phyloP scores from a whole-genome alignment of 2,888 invertebrate genomes.

The Agrenia bidenticulata region DNA sequence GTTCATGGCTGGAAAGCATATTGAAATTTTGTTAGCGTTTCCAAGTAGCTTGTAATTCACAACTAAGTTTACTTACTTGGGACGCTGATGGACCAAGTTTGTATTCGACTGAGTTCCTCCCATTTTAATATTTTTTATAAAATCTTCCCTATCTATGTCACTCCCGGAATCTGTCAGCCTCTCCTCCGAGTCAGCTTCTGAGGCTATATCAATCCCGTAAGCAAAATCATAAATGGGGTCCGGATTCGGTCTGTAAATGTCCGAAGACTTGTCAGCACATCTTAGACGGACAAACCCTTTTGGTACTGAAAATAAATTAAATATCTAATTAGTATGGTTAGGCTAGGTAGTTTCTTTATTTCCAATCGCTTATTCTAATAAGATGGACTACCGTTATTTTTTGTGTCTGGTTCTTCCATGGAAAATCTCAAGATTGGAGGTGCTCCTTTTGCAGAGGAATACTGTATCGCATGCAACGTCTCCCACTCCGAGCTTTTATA shows the following conservation, averaged over 20 bases:
- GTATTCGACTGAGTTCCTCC: background rate
- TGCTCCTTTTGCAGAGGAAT: slow-evolving; percentile 50
- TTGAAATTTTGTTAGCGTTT: no score
- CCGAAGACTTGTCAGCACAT: slow-evolving; percentile 39
- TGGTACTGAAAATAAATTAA: slow-evolving; percentile 28
- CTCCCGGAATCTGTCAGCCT: slow-evolving; percentile 21
- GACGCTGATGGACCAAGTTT: no score
- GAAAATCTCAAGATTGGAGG: slow-evolving; percentile 49
- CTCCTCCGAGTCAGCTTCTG: slow-evolving; percentile 16
- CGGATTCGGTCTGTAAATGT: slow-evolving; percentile 8
- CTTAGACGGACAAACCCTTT: slow-evolving; percentile 50
- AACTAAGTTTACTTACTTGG: no score
- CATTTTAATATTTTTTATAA: background rate
- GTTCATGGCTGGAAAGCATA: no score
- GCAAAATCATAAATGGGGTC: slow-evolving; percentile 15
- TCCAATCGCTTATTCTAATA: no score
- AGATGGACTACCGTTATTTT: slow-evolving; percentile 44
- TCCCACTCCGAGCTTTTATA: slow-evolving; percentile 47
- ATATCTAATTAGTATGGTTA: no score
- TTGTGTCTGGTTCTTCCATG: slow-evolving; percentile 50
- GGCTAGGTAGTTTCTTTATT: no score
- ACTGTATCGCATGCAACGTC: slow-evolving; percentile 40
- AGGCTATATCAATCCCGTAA: slow-evolving; percentile 16
- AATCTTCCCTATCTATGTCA: slow-evolving; percentile 8
- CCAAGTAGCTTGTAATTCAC: no score